A percentile compares a stretch with the other conserved stretches of the same genome.
Evolutionary conservation across 1,140 invertebrate species (phyloP).

Genomic region (Pinna nobilis): DNA sequence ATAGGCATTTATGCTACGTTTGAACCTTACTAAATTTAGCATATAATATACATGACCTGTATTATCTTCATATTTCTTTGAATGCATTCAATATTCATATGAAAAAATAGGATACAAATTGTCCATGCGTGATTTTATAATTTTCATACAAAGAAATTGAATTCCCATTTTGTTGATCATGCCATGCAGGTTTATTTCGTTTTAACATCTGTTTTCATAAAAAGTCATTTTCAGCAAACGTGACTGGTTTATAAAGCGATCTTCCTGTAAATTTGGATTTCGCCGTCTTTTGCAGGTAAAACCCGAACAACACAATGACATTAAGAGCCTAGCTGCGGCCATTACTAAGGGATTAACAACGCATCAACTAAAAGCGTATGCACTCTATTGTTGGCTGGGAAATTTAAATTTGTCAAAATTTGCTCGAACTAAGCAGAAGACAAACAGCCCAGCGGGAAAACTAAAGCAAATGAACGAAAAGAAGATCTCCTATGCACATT

Average conservation of each 20-base stretch:
- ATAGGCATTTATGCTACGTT: no score
- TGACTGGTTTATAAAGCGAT: not conserved
- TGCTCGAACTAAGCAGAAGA: constrained; percentile 43
- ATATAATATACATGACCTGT: no score
- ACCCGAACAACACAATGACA: constrained; percentile 52
- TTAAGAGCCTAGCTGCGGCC: constrained; percentile 59
- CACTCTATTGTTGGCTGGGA: constrained; percentile 60
- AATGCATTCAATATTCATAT: no score
- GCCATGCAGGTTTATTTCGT: no score
- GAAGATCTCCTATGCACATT: constrained; percentile 45
- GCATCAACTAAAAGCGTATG: constrained; percentile 55
- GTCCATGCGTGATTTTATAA: no score
- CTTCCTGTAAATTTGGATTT: not conserved
- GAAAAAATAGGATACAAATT: no score
- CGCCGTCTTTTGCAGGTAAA: constrained; percentile 54
- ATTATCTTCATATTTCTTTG: no score
- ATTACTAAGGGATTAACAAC: constrained; percentile 55
- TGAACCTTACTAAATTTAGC: no score
- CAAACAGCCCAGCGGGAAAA: constrained; percentile 50
- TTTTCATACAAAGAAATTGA: no score
- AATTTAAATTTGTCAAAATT: constrained; percentile 50
- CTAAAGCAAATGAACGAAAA: constrained; percentile 55
- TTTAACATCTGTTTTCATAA: not conserved
- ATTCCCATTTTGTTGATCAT: no score
- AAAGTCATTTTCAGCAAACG: not conserved